These are phyloP conservation scores for Campoletis sonorensis DNA, from an alignment of 1,140 invertebrate genomes.

Conservation along the genomic window DNA sequence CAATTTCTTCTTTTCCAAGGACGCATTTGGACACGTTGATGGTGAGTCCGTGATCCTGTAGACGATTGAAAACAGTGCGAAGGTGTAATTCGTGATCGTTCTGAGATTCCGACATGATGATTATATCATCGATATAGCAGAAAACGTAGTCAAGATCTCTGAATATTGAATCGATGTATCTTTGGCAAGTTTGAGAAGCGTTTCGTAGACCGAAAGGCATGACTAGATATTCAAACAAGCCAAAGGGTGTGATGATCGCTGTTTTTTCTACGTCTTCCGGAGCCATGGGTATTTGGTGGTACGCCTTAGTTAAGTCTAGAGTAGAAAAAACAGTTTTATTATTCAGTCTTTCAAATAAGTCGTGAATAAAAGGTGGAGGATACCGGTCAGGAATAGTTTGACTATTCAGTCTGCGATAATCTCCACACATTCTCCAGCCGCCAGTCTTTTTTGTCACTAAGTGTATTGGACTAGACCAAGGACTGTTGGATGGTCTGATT, in stretches of 20 bases:
- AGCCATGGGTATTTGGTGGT: not conserved
- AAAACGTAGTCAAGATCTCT: not conserved
- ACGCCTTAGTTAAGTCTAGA: not conserved
- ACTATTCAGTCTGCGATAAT: not conserved
- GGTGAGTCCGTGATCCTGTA: conserved; percentile 51
- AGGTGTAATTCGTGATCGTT: conserved; percentile 50
- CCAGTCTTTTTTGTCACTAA: not conserved
- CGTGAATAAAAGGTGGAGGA: not conserved
- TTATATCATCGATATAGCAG: conserved; percentile 25
- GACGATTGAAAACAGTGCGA: conserved; percentile 57
- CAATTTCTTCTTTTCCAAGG: conserved; percentile 57
- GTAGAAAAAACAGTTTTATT: conserved; percentile 2
- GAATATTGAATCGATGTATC: not conserved
- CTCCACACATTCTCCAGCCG: not conserved
- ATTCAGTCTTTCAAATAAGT: not conserved
- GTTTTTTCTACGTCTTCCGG: not conserved
- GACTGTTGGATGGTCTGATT: not conserved
- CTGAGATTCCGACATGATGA: not conserved
- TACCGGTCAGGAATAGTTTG: not conserved
- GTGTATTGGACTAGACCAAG: not conserved
- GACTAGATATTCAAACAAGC: not conserved
- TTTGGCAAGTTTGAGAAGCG: not conserved
- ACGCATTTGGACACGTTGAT: conserved; percentile 62
- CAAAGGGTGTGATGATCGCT: not conserved
- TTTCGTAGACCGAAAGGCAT: not conserved